These are phyloP conservation scores for Zophobas atratus DNA, from an alignment of 1,140 invertebrate species.

Conservation along the genomic window DNA sequence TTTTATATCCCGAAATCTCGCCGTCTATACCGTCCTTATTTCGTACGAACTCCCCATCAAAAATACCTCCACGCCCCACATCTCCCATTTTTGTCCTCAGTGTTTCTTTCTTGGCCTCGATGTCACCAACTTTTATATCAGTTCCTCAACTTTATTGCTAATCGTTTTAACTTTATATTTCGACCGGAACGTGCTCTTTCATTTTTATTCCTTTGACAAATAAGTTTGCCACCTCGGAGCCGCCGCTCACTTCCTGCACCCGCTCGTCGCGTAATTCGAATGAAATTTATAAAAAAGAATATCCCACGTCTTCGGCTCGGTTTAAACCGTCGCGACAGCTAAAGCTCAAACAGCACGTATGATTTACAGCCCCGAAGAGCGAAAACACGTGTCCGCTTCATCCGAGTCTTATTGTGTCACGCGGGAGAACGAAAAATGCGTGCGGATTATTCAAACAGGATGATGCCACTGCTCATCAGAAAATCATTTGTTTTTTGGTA, in stretches of 20 bases:
- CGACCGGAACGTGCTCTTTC: constrained; percentile 40
- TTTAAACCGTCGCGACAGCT: background rate
- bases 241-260: background rate
- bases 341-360: too few relatives aligned
- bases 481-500: background rate
- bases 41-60: too few relatives aligned
- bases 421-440: too few relatives aligned
- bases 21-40: too few relatives aligned
- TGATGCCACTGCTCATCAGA: too few relatives aligned
- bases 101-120: background rate
- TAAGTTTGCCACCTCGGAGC: constrained; percentile 19
- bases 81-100: background rate
- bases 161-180: constrained; percentile 42
- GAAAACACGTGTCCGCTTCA: background rate
- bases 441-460: too few relatives aligned
- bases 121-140: constrained; percentile 19
- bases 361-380: too few relatives aligned
- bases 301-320: background rate
- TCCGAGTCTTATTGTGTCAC: background rate
- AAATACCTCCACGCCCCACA: too few relatives aligned
- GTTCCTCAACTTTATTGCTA: constrained; percentile 35
- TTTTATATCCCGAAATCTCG: too few relatives aligned
- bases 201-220: constrained; percentile 28
- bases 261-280: constrained; percentile 6
- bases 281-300: constrained; percentile 2